A percentile compares a stretch with the other conserved stretches of the same genome.
Evolutionary conservation across 2,888 invertebrate species (phyloP).

Genomic region (Physocephala rufipes): DNA sequence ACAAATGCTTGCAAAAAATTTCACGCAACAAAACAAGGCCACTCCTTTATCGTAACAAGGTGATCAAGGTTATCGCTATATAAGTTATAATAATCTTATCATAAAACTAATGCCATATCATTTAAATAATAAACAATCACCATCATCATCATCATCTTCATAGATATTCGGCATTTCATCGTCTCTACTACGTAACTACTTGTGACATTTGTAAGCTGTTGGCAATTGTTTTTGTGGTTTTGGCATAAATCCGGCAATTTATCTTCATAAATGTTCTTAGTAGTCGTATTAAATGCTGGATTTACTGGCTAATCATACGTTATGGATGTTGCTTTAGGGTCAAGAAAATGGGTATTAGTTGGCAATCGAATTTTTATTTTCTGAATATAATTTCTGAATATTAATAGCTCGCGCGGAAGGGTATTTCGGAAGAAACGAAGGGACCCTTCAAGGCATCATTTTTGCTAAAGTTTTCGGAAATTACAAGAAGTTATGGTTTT

Average conservation of each 20-base stretch:
- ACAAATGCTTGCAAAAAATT: too few species aligned
- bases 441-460: neutral
- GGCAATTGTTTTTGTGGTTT: slow-evolving; percentile 17
- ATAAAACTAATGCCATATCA: too few species aligned
- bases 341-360: neutral
- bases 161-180: too few species aligned
- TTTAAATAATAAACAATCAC: too few species aligned
- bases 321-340: slow-evolving; percentile 41
- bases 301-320: slow-evolving; percentile 41
- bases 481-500: too few species aligned
- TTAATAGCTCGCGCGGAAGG: neutral
- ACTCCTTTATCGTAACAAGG: too few species aligned
- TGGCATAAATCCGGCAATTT: slow-evolving; percentile 51
- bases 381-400: too few species aligned
- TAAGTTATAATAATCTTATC: too few species aligned
- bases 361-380: slow-evolving; percentile 22
- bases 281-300: slow-evolving; percentile 42
- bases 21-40: too few species aligned
- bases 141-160: too few species aligned
- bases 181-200: too few species aligned
- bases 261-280: slow-evolving; percentile 55
- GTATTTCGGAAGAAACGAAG: neutral
- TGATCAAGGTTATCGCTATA: too few species aligned
- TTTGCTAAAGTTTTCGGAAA: neutral
- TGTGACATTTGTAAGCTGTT: slow-evolving; percentile 7